Evolutionary conservation across 2,113 vertebrate genomes (phyloP).

Genomic region (Thamnaconus septentrionalis): DNA sequence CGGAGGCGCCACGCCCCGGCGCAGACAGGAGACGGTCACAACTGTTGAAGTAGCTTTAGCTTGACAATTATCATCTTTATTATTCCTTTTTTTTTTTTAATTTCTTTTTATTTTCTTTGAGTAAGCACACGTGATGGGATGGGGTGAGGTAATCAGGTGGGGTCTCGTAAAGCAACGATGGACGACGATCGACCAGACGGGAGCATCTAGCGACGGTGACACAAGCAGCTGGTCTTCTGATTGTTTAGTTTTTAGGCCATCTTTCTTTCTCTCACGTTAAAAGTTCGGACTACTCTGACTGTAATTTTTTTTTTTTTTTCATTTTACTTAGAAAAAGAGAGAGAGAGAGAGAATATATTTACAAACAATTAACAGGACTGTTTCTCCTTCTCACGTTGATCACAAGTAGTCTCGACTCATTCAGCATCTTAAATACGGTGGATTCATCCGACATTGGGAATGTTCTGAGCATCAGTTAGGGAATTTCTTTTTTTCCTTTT

Average conservation of each 20-base stretch:
- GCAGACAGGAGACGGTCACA: conserved; percentile 27
- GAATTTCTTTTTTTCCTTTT: conserved; percentile 43
- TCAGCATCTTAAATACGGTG: conserved; percentile 71
- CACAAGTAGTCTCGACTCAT: conserved; percentile 72
- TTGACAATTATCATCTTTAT: conserved; percentile 20
- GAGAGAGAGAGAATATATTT: conserved; percentile 68
- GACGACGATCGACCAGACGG: conserved; percentile 54
- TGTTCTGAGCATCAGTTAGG: conserved; percentile 69
- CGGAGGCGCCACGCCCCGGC: conserved; percentile 9
- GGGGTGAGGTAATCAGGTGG: conserved; percentile 34
- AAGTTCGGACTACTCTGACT: conserved; percentile 53
- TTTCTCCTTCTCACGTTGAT: conserved; percentile 72
- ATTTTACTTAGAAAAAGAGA: not conserved
- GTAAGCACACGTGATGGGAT: conserved; percentile 24
- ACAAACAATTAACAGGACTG: conserved; percentile 75
- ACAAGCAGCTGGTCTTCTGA: conserved; percentile 71
- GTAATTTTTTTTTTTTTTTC: too few species aligned
- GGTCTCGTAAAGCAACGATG: conserved; percentile 51
- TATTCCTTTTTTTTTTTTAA: too few species aligned
- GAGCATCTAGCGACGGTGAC: conserved; percentile 56
- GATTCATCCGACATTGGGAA: conserved; percentile 68
- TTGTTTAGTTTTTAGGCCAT: conserved; percentile 68
- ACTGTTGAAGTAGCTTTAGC: conserved; percentile 47
- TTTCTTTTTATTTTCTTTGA: conserved; percentile 22
- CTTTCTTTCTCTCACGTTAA: conserved; percentile 51